phyloP scores from a whole-genome alignment of 2,797 vertebrate species.

The Lepidocolaptes lacrymiger region DNA sequence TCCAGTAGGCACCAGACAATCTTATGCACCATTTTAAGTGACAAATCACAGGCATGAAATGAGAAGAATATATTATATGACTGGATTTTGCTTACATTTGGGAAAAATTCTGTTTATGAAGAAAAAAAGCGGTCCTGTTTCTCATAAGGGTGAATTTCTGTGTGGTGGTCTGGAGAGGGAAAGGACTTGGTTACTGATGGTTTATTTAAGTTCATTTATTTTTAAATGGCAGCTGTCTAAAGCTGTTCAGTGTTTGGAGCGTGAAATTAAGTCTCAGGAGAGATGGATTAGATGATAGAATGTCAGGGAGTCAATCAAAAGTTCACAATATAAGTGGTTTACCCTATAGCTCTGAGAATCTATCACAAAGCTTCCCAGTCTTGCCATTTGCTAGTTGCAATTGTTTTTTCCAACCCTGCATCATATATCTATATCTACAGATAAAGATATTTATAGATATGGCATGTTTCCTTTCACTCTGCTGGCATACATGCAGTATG shows the following conservation, averaged over 20 bases:
- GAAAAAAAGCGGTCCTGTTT: neutral
- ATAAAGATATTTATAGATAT: neutral
- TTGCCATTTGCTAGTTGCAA: neutral
- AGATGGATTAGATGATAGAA: conserved; percentile 40
- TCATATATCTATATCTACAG: too few relatives aligned
- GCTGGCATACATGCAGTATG: neutral
- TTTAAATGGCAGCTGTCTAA: conserved; percentile 52
- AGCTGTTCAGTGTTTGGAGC: conserved; percentile 25
- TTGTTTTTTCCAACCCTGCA: neutral
- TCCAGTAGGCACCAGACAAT: neutral
- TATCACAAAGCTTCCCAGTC: neutral
- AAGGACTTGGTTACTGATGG: conserved; percentile 10
- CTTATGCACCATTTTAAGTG: neutral
- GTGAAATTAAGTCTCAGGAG: conserved; percentile 54
- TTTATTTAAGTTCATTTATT: conserved; percentile 47
- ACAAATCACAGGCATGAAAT: accelerated
- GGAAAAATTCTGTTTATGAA: neutral
- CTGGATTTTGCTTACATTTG: neutral
- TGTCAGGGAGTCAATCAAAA: conserved; percentile 25
- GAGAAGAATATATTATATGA: neutral
- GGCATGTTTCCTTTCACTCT: neutral
- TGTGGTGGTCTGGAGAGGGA: neutral
- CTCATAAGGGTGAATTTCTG: neutral
- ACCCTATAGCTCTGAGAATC: neutral
- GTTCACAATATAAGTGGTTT: neutral